Percentiles rank a stretch among this genome's conserved stretches.
These are phyloP conservation scores for Brachyrhaphis roseni DNA, from an alignment of 2,797 vertebrate genomes.

Conservation along the genomic window DNA sequence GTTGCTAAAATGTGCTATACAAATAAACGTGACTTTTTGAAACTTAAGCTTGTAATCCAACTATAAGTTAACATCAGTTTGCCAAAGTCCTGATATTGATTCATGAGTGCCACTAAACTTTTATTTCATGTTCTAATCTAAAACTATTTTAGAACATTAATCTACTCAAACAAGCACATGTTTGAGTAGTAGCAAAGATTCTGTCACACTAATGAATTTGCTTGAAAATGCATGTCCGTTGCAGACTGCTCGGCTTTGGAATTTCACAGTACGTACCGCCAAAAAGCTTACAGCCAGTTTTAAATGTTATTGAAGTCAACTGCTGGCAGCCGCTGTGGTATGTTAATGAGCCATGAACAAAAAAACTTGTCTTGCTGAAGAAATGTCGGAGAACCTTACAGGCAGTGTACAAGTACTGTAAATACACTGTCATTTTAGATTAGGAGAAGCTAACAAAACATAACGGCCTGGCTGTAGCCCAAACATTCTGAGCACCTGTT, in stretches of 20 bases:
- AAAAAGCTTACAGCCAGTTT: conserved; percentile 42
- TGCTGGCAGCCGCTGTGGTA: conserved; percentile 34
- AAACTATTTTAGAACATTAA: conserved; percentile 47
- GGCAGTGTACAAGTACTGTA: conserved; percentile 26
- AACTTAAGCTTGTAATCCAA: background rate
- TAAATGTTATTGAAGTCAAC: conserved; percentile 56
- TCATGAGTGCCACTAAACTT: conserved; percentile 10
- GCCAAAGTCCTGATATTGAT: background rate
- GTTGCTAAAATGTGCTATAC: too few species aligned
- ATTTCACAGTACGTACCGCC: conserved; percentile 35
- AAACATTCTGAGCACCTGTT: conserved; percentile 32
- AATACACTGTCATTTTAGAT: conserved; percentile 42
- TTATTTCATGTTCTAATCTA: conserved; percentile 28
- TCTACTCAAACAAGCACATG: background rate
- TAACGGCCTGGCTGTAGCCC: conserved; percentile 11
- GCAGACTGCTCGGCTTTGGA: conserved; percentile 10
- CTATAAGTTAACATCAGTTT: background rate
- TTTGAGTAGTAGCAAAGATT: conserved; percentile 25
- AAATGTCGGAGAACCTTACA: conserved; percentile 30
- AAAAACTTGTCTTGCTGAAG: conserved; percentile 25
- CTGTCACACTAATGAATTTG: conserved; percentile 46
- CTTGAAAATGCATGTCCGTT: conserved; percentile 37
- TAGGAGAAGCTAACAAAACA: conserved; percentile 26
- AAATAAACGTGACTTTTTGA: background rate
- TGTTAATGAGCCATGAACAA: conserved; percentile 55